These are phyloP conservation scores for Alethe diademata DNA, from an alignment of 2,113 vertebrate genomes.

Conservation along the genomic window DNA sequence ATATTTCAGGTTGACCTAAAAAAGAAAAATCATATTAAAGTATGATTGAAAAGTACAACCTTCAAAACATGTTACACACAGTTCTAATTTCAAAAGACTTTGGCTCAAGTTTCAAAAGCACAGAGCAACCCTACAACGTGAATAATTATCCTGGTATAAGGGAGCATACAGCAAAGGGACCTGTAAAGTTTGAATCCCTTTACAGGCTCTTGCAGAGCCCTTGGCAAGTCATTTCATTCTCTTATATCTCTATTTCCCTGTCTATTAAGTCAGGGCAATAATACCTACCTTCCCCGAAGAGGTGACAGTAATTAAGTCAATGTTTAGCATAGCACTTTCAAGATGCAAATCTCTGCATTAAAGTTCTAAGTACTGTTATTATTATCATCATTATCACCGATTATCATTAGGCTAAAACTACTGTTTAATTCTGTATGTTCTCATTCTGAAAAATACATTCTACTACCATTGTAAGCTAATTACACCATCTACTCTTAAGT, in stretches of 20 bases:
- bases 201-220: slow-evolving; percentile 15
- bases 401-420: slow-evolving; percentile 57
- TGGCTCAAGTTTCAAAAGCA: slow-evolving; percentile 18
- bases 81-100: slow-evolving; percentile 18
- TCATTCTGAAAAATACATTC: slow-evolving; percentile 33
- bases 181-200: slow-evolving; percentile 37
- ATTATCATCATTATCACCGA: slow-evolving; percentile 56
- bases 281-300: slow-evolving; percentile 54
- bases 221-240: slow-evolving; percentile 39
- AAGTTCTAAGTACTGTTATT: slow-evolving; percentile 58
- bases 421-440: slow-evolving; percentile 38
- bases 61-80: background rate
- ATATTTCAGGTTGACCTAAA: background rate
- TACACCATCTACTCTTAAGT: slow-evolving; percentile 58
- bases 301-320: slow-evolving; percentile 69
- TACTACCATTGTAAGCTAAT: slow-evolving; percentile 55
- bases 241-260: slow-evolving; percentile 51
- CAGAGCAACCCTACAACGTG: background rate
- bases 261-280: slow-evolving; percentile 51
- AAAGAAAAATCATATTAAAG: background rate
- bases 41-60: background rate
- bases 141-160: slow-evolving; percentile 11
- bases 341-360: slow-evolving; percentile 64
- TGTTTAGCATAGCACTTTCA: slow-evolving; percentile 65
- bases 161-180: background rate